Evolutionary conservation across 92 coral and sea anemone genomes (phyloP), one percentile per base, ranked within the genome.

Genomic region (Blastomussa wellsi): DNA sequence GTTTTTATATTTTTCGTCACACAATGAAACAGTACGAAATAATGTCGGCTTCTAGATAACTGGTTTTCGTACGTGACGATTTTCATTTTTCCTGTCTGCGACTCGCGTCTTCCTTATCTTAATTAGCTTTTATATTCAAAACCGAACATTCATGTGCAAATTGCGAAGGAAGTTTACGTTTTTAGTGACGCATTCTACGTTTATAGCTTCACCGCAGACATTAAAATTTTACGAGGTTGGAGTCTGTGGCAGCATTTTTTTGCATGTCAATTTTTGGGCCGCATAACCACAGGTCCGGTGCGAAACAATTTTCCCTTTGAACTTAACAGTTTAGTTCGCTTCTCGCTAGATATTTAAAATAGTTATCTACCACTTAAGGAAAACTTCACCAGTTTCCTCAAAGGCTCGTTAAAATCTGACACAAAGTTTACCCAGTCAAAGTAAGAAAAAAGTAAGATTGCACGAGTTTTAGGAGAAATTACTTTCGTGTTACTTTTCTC

Each of bases 211-310:
- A 72, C 86, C 79, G 51, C 86, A 71, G 14, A 28, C 78, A 82
- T 82, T 72, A 82, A 82, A 29, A 69, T 82, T 82, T 71, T 72
- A 82, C 86, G 47, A 71, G 32, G 14, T 32, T 5, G 70, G 14
- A 35, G 51, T 48, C 10, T 51, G 86, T 69, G 86, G 78, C 62
- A 38, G 35, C 65, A 67, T 79, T 39, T 22, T 55, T 44, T 80
- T 57, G 86, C 78, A 70, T 53, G 70, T 17, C 38, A 79, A 37
- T 37, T 78, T 65, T 39, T n/a, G n/a, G 59, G 55, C 59, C 59
- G 57, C 57, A 62, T 37, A 17, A 3, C 38, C 19, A n/a, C 41
- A 17, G 15, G 14, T 55, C 31, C n/a, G 35, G 42, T 20, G 9
- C 24, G 35, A 19, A 49, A 16, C 26, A 5, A 41, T 20, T 31